These are phyloP conservation scores for Callocephalon fimbriatum DNA, from an alignment of 2,113 vertebrate species.

Conservation along the genomic window DNA sequence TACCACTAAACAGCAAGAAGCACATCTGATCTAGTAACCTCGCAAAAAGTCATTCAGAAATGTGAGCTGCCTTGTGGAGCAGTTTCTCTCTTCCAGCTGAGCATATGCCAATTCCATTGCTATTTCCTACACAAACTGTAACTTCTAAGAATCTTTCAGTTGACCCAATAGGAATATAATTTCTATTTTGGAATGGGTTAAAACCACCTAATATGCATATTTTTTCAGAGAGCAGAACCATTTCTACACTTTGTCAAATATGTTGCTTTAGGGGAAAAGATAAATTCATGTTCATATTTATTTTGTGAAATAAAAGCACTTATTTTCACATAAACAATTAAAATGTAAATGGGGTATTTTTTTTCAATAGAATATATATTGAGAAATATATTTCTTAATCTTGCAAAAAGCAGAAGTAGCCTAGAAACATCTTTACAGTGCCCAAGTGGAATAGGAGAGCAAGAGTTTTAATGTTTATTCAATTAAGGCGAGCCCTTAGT, in stretches of 20 bases:
- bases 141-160: neutral
- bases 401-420: neutral
- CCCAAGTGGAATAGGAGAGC: neutral
- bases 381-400: neutral
- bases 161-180: neutral
- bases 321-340: neutral
- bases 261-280: neutral
- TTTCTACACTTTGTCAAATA: neutral
- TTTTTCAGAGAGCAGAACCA: neutral
- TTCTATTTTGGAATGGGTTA: neutral
- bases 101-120: neutral
- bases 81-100: neutral
- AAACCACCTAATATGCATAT: neutral
- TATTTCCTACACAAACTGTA: neutral
- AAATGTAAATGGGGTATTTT: neutral
- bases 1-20: neutral
- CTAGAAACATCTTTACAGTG: neutral
- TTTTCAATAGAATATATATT: neutral
- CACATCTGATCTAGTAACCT: neutral
- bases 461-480: neutral
- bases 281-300: neutral
- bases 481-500: neutral
- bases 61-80: neutral
- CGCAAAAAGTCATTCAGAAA: neutral
- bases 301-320: neutral